Conservation (phyloP, 2,888 invertebrate genomes). For the Patella depressa region DNA sequence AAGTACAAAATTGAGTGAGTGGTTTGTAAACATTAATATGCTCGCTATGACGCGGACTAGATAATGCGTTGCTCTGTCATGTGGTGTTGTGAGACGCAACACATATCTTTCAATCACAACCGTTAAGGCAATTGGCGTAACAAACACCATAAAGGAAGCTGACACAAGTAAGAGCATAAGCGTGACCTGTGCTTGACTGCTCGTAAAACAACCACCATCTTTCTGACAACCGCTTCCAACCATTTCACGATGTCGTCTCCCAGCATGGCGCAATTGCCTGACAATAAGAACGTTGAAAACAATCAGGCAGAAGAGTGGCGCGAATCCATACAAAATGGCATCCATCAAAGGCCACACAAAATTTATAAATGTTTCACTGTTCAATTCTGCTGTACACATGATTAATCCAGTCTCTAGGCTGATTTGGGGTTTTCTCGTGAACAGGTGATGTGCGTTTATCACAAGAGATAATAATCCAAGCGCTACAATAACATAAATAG, state of each 20-base stretch:
- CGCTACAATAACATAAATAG: slow-evolving; percentile 19
- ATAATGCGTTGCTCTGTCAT: slow-evolving; percentile 21
- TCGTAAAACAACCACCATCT: background rate
- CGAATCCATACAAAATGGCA: slow-evolving; percentile 34
- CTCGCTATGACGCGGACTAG: slow-evolving; percentile 29
- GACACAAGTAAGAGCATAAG: slow-evolving; percentile 34
- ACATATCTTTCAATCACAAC: slow-evolving; percentile 29
- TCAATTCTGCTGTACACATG: slow-evolving; percentile 16
- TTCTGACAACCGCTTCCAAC: background rate
- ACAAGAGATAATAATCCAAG: slow-evolving; percentile 18
- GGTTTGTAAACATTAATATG: slow-evolving; percentile 39
- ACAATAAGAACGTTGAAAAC: slow-evolving; percentile 34
- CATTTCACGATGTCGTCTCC: slow-evolving; percentile 15
- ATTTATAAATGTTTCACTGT: slow-evolving; percentile 21
- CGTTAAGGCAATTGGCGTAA: slow-evolving; percentile 29
- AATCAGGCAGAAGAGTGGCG: slow-evolving; percentile 28
- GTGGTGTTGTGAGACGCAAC: slow-evolving; percentile 20
- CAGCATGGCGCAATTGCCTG: slow-evolving; percentile 15
- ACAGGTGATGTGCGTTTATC: slow-evolving; percentile 30
- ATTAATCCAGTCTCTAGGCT: slow-evolving; percentile 1
- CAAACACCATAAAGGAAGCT: slow-evolving; percentile 33
- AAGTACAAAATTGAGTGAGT: slow-evolving; percentile 34
- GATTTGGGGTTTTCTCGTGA: slow-evolving; percentile 18
- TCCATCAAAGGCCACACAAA: slow-evolving; percentile 37
- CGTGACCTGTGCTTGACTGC: slow-evolving; percentile 23